These are phyloP conservation scores for Cyphomyrus plagiostoma DNA, from an alignment of 2,113 vertebrate species.

Conservation along the genomic window DNA sequence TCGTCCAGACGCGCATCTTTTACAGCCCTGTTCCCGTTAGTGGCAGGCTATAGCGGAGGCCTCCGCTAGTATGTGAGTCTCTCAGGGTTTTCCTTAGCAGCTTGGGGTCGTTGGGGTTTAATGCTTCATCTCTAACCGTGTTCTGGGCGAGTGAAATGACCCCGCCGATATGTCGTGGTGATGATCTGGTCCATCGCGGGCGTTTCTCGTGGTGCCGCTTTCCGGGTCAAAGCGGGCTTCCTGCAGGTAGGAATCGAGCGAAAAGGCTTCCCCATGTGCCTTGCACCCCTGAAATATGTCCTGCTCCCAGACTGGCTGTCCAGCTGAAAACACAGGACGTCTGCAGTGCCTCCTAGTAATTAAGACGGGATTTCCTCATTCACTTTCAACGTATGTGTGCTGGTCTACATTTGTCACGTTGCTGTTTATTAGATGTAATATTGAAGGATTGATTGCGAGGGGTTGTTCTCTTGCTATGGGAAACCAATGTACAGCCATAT, in stretches of 20 bases:
- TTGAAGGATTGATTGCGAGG: neutral
- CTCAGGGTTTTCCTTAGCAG: neutral
- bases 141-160: neutral
- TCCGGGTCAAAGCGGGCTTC: neutral
- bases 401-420: neutral
- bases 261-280: slow-evolving; percentile 57
- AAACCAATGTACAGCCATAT: neutral
- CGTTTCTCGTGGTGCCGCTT: neutral
- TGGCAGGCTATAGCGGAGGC: neutral
- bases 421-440: neutral
- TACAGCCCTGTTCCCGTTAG: neutral
- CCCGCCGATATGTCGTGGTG: neutral
- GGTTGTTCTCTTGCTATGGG: neutral
- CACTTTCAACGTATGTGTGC: neutral
- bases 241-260: slow-evolving; percentile 28
- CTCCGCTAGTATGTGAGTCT: neutral
- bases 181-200: neutral
- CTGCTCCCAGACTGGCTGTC: neutral
- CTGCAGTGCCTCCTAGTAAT: neutral
- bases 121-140: neutral
- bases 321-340: neutral
- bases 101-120: neutral
- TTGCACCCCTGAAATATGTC: slow-evolving; percentile 25
- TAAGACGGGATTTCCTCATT: neutral
- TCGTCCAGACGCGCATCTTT: neutral